A percentile compares a stretch with the other conserved stretches of the same genome.
phyloP scores from a whole-genome alignment of 2,113 vertebrate species.

The Girardinichthys multiradiatus region DNA sequence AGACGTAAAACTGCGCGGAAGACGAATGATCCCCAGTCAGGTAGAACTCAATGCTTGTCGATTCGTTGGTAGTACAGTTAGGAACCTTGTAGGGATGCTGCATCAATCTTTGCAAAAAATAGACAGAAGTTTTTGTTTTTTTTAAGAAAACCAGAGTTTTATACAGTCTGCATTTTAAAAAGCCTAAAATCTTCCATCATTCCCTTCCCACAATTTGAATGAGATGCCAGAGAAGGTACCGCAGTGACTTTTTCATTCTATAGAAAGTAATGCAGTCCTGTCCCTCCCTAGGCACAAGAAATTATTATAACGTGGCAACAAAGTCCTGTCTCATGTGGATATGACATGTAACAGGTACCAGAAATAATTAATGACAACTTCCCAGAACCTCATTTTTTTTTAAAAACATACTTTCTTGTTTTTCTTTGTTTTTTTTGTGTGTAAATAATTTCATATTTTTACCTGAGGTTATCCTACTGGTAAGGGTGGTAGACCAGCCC shows the following conservation, averaged over 20 bases:
- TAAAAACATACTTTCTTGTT: too few relatives aligned
- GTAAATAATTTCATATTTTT: neutral
- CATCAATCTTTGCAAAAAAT: constrained; percentile 80
- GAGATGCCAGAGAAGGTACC: neutral
- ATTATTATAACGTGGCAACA: neutral
- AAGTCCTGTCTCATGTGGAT: neutral
- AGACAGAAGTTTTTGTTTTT: neutral
- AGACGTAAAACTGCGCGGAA: constrained; percentile 91
- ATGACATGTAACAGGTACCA: too few relatives aligned
- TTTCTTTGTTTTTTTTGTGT: neutral
- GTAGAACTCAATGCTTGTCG: constrained; percentile 6
- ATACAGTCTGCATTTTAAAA: neutral
- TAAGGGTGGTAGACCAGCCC: neutral
- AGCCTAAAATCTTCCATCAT: neutral
- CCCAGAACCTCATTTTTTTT: too few relatives aligned
- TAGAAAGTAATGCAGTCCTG: neutral
- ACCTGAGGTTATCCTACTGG: neutral
- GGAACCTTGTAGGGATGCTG: constrained; percentile 80
- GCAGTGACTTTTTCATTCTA: neutral
- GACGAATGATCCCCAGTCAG: constrained; percentile 89
- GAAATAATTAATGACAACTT: too few relatives aligned
- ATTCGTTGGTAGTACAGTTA: constrained; percentile 67
- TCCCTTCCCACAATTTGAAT: too few relatives aligned
- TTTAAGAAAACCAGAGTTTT: neutral
- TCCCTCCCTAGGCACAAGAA: neutral